Evolutionary conservation across 1,140 invertebrate species (phyloP).

Genomic region (Rhopalosiphum padi): DNA sequence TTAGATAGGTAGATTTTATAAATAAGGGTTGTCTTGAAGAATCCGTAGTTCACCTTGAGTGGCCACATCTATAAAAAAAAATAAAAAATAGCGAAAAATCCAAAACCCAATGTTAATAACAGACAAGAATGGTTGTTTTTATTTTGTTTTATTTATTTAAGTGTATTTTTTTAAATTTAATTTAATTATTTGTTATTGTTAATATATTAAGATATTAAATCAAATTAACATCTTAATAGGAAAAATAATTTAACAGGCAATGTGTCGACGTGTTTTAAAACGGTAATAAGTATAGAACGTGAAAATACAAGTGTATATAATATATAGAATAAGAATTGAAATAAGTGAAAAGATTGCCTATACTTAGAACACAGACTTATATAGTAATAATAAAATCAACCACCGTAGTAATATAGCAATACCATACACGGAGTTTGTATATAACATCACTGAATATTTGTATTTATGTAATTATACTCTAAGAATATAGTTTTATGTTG

Average conservation of each 20-base stretch:
- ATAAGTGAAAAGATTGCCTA: conserved; percentile 13
- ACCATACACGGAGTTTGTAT: conserved; percentile 29
- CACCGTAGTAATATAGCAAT: conserved; percentile 41
- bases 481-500: conserved; percentile 8
- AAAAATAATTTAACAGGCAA: neutral
- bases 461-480: conserved; percentile 12
- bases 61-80: conserved; percentile 56
- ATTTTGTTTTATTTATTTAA: neutral
- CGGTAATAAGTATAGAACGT: neutral
- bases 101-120: conserved; percentile 54
- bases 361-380: conserved; percentile 36
- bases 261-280: conserved; percentile 9
- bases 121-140: conserved; percentile 46
- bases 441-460: conserved; percentile 17
- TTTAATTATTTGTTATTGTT: neutral
- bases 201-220: conserved; percentile 16
- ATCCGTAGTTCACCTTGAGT: conserved; percentile 51
- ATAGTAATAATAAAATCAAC: conserved; percentile 51
- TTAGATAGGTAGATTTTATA: conserved; percentile 35
- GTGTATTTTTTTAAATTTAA: neutral
- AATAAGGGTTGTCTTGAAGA: conserved; percentile 45
- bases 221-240: neutral
- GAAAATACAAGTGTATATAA: conserved; percentile 7
- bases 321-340: conserved; percentile 11
- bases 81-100: conserved; percentile 54